Base-by-base conservation (phyloP, 2,888 invertebrate genomes). In the Drosophila kanekoi region DNA sequence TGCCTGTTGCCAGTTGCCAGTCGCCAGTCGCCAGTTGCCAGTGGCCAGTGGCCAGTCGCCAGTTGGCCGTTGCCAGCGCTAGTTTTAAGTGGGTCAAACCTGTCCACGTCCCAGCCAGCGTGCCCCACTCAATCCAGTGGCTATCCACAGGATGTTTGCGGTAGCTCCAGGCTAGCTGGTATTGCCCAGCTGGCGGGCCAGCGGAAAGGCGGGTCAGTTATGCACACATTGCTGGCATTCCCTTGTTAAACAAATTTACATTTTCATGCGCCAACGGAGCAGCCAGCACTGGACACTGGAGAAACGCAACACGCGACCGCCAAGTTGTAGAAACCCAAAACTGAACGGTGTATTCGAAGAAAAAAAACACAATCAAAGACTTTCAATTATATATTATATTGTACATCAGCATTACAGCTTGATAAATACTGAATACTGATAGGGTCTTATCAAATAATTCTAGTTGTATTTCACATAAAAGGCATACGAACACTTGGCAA, bases 81-180 rank as follows among this genome's bases (percentile, higher is more conserved):
- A 44, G 16, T 61, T 56, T 67, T 33, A 67, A 66, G 67, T 67
- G 67, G 59, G 52, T 66, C 47, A 67, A 52, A 28, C 35, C 32
- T 18, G 41, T 10, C 13, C 61, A 47, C 32, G 45, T 43, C 20
- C 14, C 37, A 20, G 16, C 13, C 40, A 14, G 14, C 20, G 28
- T 16, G 16, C 38, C 20, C 44, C 53, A 35, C 41, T 13, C 33
- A 28, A 37, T 28, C 32, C 63, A 14, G 23, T n/a, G 23, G 59
- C 23, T n/a, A n/a, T 45, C 62, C 64, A 40, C 38, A 61, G 45
- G 20, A 45, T 47, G 40, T 61, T 45, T 45, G 58, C n/a, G 32
- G 60, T 45, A 16, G 32, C 40, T 41, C 14, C 13, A n/a, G 16
- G 35, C 53, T 14, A 35, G 43, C 43, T 35, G 53, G 41, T 9